Evolutionary conservation across 2,113 vertebrate genomes (phyloP).

Genomic region (Campylomormyrus numenius): DNA sequence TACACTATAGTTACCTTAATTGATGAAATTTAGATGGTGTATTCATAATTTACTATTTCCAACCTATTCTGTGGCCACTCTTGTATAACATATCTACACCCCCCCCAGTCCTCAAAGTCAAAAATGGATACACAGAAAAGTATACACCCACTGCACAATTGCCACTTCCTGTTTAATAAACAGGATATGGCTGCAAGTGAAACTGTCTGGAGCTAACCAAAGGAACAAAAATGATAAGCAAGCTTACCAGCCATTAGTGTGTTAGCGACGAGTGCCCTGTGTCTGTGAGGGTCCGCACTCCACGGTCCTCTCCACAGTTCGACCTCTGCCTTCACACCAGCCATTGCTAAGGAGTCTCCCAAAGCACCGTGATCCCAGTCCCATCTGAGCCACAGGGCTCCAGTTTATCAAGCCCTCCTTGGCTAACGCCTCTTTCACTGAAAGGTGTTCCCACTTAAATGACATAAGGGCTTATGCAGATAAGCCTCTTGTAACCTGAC

Average conservation of each 20-base stretch:
- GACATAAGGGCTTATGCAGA: not conserved
- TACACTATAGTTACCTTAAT: not conserved
- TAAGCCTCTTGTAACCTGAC: not conserved
- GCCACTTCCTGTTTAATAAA: not conserved
- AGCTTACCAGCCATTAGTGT: slow-evolving; percentile 57
- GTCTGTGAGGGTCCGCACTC: slow-evolving; percentile 35
- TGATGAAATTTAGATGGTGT: not conserved
- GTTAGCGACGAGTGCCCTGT: slow-evolving; percentile 49
- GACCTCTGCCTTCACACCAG: slow-evolving; percentile 27
- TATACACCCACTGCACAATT: too few species aligned
- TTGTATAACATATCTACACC: not conserved
- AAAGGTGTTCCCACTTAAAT: slow-evolving; percentile 4
- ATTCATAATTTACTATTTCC: not conserved
- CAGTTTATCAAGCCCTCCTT: not conserved
- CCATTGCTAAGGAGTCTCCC: slow-evolving; percentile 38
- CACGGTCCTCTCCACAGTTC: slow-evolving; percentile 29
- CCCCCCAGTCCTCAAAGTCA: not conserved
- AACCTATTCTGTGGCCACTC: not conserved
- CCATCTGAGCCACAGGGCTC: not conserved
- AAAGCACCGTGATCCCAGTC: not conserved
- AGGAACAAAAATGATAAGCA: not conserved
- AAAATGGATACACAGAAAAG: not conserved
- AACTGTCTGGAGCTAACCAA: not conserved
- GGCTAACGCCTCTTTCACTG: not conserved
- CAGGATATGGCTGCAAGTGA: not conserved